Conservation (phyloP, 2,888 invertebrate species). For the Leucozona laternaria region DNA sequence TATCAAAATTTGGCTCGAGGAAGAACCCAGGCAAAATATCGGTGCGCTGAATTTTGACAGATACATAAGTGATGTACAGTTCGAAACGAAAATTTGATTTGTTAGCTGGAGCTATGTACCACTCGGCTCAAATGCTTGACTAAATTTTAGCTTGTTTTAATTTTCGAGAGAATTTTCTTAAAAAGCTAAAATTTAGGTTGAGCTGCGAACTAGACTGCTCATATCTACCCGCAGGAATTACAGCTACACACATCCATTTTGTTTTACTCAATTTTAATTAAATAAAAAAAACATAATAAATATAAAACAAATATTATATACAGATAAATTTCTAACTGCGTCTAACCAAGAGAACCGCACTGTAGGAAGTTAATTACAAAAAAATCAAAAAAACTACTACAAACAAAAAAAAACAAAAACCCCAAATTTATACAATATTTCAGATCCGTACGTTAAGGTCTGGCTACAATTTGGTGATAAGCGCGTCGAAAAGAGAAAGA, state of each 20-base stretch:
- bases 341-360: constrained; percentile 10
- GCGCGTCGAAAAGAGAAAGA: constrained; percentile 97
- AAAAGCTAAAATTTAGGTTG: not conserved
- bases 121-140: constrained; percentile 1
- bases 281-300: not conserved
- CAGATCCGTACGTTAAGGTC: constrained; percentile 99
- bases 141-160: constrained; percentile 8
- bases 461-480: constrained; percentile 98
- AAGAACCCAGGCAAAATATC: not conserved
- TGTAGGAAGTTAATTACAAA: not conserved
- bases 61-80: not conserved
- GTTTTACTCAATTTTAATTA: not conserved
- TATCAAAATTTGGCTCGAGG: not conserved
- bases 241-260: not conserved
- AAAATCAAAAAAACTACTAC: not conserved
- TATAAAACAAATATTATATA: not conserved
- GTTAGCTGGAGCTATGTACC: constrained; percentile 10
- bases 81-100: constrained; percentile 13
- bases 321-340: not conserved
- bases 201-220: not conserved
- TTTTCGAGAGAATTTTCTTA: not conserved
- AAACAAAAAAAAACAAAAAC: constrained; percentile 19
- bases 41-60: not conserved
- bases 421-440: constrained; percentile 78
- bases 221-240: not conserved